phyloP scores from a whole-genome alignment of 2,113 vertebrate genomes.

The Protomyctophum bolini region DNA sequence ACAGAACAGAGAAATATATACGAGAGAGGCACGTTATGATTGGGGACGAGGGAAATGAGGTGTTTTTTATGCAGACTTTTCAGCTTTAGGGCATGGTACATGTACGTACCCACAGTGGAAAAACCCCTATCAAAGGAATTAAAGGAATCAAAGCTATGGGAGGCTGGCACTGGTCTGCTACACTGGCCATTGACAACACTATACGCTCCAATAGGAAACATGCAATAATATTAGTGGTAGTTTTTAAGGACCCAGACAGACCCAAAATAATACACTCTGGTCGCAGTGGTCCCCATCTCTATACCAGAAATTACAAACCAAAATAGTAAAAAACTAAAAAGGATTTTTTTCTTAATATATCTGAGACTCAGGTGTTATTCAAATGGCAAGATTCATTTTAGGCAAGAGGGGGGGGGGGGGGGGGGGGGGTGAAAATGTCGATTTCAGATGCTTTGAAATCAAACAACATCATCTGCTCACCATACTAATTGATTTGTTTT shows the following conservation, averaged over 20 bases:
- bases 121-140: slow-evolving; percentile 35
- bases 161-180: slow-evolving; percentile 52
- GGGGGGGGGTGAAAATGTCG: neutral
- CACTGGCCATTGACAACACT: slow-evolving; percentile 61
- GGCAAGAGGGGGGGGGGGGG: neutral
- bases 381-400: neutral
- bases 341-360: neutral
- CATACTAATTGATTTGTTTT: neutral
- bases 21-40: no score
- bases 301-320: slow-evolving; percentile 39
- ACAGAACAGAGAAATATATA: no score
- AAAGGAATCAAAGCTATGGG: slow-evolving; percentile 51
- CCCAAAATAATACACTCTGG: slow-evolving; percentile 48
- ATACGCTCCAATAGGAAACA: slow-evolving; percentile 58
- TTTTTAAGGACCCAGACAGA: slow-evolving; percentile 52
- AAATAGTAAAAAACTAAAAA: slow-evolving; percentile 27
- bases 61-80: no score
- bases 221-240: slow-evolving; percentile 68
- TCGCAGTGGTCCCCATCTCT: slow-evolving; percentile 11
- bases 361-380: neutral
- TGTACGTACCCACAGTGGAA: slow-evolving; percentile 19
- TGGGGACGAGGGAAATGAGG: no score
- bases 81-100: slow-evolving; percentile 31
- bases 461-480: neutral
- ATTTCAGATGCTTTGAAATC: slow-evolving; percentile 1